These are phyloP conservation scores for Chrysocyon brachyurus DNA, from an alignment of 2,797 vertebrate species.

Conservation along the genomic window DNA sequence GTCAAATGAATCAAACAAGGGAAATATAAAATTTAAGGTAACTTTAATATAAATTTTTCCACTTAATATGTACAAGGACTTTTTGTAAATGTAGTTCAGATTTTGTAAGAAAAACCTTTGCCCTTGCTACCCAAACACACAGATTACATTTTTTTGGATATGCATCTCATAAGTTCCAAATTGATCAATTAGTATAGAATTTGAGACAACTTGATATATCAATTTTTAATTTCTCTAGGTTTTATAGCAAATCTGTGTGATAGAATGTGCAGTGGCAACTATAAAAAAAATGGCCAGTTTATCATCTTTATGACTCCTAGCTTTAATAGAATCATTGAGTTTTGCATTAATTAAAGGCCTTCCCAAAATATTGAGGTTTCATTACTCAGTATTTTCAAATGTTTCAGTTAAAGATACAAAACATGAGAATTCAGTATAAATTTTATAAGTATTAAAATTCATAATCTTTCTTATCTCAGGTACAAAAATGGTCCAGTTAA, in stretches of 20 bases:
- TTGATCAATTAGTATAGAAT: not conserved
- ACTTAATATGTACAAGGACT: not conserved
- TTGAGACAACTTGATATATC: not conserved
- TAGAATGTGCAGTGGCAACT: not conserved
- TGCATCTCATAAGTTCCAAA: not conserved
- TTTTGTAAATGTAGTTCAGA: slow-evolving; percentile 30
- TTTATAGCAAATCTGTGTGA: not conserved
- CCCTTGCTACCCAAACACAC: not conserved
- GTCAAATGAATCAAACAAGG: slow-evolving; percentile 44
- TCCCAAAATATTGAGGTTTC: not conserved
- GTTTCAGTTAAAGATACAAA: slow-evolving; percentile 17
- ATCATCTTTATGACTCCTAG: not conserved
- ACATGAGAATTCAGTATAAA: slow-evolving; percentile 9
- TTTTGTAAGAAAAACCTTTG: not conserved
- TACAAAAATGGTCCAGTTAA: slow-evolving; percentile 9
- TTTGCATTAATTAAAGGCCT: not conserved
- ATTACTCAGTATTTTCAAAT: slow-evolving; percentile 13
- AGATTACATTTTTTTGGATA: not conserved
- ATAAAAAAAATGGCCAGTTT: not conserved
- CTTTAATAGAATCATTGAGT: not conserved
- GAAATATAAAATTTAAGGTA: slow-evolving; percentile 5
- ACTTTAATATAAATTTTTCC: not conserved
- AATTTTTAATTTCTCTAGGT: not conserved
- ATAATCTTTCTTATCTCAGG: not conserved
- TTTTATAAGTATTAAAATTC: slow-evolving; percentile 15